Evolutionary conservation across 1,140 invertebrate species (phyloP), one percentile per base, ranked within the genome.

Genomic region (Platyura marginata): DNA sequence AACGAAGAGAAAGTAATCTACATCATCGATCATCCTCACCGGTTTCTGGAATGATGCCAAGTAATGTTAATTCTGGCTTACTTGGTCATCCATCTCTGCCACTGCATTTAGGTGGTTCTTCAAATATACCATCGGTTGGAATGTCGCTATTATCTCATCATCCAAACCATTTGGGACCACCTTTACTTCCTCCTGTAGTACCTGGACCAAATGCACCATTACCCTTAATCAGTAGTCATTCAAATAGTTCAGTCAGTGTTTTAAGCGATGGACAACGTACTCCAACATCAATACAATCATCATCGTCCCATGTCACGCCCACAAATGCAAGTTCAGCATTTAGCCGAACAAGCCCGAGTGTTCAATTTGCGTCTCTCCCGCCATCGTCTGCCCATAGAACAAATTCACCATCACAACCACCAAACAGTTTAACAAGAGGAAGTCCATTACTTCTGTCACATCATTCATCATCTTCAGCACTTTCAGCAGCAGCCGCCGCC

Each of bases 291-390:
- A 43, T 47, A 29, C 53, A 52, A 2, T 52, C 53, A n/a, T 57
- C 57, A 13, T 41, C 43, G 13, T 25, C 35, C 10, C 19, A 40
- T 37, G 25, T 37, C 1, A 48, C 50, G 40, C 52, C 55, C 23
- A 46, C 38, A 11, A 23, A 13, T 22, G 19, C 38, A 4, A 40
- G 38, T 23, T 61, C 59, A 34, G 59, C 59, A 47, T 61, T 61
- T 41, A 61, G 59, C 46, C 56, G 59, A 19, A 57, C 59, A 46
- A 61, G 58, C 48, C 59, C 58, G 38, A 61, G 55, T 48, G 57
- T 61, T 9, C 58, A 59, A 50, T 52, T 20, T 38, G 18, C 36
- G 16, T 29, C 25, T 6, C 13, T 29, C 6, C 36, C n/a, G 10
- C 55, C 56, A 1, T 42, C 47, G 10, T 48, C 50, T 16, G 54